Evolutionary conservation across 2,113 vertebrate species (phyloP).

Genomic region (Sakesphorus luctuosus): DNA sequence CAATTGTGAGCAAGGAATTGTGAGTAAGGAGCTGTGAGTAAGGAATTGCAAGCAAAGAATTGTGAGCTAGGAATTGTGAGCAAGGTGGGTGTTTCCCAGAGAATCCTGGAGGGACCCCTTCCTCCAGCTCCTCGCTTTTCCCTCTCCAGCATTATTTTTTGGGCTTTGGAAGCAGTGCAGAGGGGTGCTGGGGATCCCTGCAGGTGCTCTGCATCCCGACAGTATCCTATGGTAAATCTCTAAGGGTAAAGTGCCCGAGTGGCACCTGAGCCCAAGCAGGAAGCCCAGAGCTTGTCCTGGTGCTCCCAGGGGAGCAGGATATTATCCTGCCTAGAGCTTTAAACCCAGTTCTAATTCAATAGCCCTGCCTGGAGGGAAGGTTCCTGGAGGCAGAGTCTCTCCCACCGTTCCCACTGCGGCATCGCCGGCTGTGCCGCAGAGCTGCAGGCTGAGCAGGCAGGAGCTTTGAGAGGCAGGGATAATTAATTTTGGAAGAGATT

Average conservation of each 20-base stretch:
- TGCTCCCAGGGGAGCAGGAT: background rate
- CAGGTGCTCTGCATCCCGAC: fast-evolving
- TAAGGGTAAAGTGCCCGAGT: fast-evolving
- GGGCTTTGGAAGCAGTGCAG: background rate
- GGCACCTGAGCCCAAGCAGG: fast-evolving
- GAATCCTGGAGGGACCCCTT: background rate
- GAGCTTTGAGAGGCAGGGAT: background rate
- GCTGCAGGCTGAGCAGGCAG: background rate
- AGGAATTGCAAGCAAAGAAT: fast-evolving
- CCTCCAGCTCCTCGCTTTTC: background rate
- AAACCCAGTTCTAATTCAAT: background rate
- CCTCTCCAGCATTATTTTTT: background rate
- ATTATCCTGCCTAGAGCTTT: fast-evolving
- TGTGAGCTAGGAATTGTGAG: fast-evolving
- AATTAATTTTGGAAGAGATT: slow-evolving; percentile 27
- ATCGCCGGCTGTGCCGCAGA: background rate
- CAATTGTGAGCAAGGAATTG: background rate
- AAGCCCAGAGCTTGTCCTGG: fast-evolving
- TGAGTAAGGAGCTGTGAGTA: fast-evolving
- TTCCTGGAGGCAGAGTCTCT: background rate
- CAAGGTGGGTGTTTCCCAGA: background rate
- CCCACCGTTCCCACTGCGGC: background rate
- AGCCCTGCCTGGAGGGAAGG: background rate
- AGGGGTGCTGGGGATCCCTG: background rate
- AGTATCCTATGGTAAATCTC: background rate